phyloP scores from a whole-genome alignment of 1,140 invertebrate genomes.

The Caenorhabditis latens region DNA sequence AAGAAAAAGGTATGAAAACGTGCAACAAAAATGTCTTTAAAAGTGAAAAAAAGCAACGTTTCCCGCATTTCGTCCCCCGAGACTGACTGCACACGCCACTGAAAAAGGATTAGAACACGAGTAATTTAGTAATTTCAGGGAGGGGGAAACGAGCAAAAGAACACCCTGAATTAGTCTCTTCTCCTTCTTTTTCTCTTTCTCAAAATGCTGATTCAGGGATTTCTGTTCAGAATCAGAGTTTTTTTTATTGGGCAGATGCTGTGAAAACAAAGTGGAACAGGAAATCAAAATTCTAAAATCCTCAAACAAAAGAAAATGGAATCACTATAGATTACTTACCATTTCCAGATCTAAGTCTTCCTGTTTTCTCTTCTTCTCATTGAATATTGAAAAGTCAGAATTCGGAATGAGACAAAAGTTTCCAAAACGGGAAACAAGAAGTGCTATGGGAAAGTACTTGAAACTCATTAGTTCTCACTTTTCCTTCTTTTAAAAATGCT shows the following conservation, averaged over 20 bases:
- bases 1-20: not conserved
- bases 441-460: not conserved
- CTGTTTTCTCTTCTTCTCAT: not conserved
- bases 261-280: not conserved
- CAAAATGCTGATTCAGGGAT: not conserved
- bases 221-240: not conserved
- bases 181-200: not conserved
- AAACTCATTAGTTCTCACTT: not conserved
- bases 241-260: not conserved
- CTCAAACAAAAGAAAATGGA: too few relatives aligned
- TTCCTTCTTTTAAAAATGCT: not conserved
- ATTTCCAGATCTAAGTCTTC: not conserved
- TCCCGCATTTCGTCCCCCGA: not conserved
- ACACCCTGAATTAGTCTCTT: slow-evolving; percentile 30
- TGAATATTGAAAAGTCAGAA: not conserved
- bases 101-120: slow-evolving; percentile 28
- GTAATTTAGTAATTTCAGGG: slow-evolving; percentile 51
- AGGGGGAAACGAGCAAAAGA: not conserved
- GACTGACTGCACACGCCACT: too few relatives aligned
- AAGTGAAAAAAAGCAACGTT: too few relatives aligned
- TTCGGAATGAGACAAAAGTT: not conserved
- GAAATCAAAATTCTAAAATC: not conserved
- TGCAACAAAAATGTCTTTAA: not conserved
- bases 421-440: not conserved
- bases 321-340: not conserved